phyloP scores from a whole-genome alignment of 2,797 vertebrate genomes.

The Gastrophryne carolinensis region DNA sequence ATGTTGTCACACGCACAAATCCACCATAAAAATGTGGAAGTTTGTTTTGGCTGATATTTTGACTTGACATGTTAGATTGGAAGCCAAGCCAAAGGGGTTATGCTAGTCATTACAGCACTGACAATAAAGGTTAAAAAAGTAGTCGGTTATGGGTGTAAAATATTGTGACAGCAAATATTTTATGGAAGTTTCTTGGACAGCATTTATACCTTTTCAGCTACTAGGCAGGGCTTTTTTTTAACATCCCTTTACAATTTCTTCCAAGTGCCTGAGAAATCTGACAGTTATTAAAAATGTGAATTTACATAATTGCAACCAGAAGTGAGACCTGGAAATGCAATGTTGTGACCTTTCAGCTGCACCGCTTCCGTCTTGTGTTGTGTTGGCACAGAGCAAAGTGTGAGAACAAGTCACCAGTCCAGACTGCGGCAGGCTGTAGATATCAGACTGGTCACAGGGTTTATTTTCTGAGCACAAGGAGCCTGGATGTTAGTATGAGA shows the following conservation, averaged over 20 bases:
- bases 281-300: constrained; percentile 56
- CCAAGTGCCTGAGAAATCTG: background rate
- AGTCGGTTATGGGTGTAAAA: constrained; percentile 9
- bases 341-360: constrained; percentile 70
- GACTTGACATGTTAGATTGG: constrained; percentile 16
- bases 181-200: constrained; percentile 6
- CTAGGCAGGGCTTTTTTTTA: background rate
- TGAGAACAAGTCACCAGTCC: constrained; percentile 62
- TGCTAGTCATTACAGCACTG: constrained; percentile 5
- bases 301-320: constrained; percentile 78
- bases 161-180: constrained; percentile 31
- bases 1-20: constrained; percentile 20
- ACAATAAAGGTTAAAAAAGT: constrained; percentile 5
- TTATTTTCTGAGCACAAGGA: constrained; percentile 6
- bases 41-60: constrained; percentile 15
- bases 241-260: constrained; percentile 10
- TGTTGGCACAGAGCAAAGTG: constrained; percentile 67
- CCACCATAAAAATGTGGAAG: constrained; percentile 12
- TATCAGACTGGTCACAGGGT: constrained; percentile 5
- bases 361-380: constrained; percentile 72
- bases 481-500: background rate
- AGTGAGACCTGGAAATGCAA: constrained; percentile 79
- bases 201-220: background rate
- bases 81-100: constrained; percentile 13
- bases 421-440: background rate